phyloP scores from a whole-genome alignment of 2,113 vertebrate genomes.

The Tympanuchus pallidicinctus region DNA sequence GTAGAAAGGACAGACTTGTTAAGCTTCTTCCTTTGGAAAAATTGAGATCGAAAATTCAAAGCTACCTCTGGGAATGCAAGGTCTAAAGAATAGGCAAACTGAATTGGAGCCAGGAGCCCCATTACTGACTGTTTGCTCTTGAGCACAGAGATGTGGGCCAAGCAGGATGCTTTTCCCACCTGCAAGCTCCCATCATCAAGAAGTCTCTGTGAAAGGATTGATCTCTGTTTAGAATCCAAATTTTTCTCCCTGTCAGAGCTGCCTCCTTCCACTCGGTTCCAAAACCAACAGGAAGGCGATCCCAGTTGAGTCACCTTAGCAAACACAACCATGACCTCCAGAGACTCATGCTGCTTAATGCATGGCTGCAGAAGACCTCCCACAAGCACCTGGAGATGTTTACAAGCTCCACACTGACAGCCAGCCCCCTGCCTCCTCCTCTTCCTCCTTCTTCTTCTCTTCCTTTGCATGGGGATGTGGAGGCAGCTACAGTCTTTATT shows the following conservation, averaged over 20 bases:
- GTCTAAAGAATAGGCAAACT: not conserved
- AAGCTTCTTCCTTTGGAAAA: not conserved
- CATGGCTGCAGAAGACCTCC: not conserved
- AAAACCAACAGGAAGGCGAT: not conserved
- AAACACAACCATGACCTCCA: not conserved
- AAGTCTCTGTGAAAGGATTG: not conserved
- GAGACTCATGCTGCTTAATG: too few relatives aligned
- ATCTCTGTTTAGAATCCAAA: not conserved
- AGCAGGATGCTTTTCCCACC: not conserved
- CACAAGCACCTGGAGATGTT: not conserved
- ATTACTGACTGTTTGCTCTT: accelerated
- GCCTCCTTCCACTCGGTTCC: not conserved
- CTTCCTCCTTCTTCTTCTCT: not conserved
- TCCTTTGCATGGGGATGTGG: not conserved
- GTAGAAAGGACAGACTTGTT: not conserved
- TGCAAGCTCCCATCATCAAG: not conserved
- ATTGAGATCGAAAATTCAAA: not conserved
- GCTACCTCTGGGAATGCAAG: not conserved
- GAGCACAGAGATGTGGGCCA: accelerated
- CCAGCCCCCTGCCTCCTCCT: not conserved
- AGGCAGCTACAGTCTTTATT: not conserved
- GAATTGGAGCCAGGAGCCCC: not conserved
- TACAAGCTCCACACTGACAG: not conserved
- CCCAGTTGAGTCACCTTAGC: not conserved
- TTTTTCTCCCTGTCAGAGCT: not conserved